These are phyloP conservation scores for Microcebus murinus DNA, from an alignment of 2,113 vertebrate species.

Conservation along the genomic window DNA sequence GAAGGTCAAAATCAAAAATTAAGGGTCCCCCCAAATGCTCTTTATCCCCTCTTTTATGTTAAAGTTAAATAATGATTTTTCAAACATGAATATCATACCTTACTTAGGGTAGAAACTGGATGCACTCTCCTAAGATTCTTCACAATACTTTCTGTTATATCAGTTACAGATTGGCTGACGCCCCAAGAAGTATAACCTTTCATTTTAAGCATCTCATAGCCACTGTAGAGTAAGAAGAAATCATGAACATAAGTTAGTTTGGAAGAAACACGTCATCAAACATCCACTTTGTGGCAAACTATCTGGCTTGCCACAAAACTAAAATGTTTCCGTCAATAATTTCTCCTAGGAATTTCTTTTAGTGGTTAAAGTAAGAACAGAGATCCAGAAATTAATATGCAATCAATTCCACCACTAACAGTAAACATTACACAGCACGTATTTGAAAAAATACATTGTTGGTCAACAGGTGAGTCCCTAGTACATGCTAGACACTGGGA, in stretches of 20 bases:
- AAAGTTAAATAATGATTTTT: conserved; percentile 17
- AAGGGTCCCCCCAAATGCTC: background rate
- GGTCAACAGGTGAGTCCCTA: background rate
- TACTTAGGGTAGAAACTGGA: conserved; percentile 88
- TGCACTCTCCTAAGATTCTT: conserved; percentile 90
- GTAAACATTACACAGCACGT: background rate
- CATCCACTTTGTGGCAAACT: background rate
- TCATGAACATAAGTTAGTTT: background rate
- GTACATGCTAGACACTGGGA: background rate
- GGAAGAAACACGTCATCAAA: background rate
- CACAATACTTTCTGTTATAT: conserved; percentile 88
- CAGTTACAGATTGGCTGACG: conserved; percentile 88
- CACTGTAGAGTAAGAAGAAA: conserved; percentile 77
- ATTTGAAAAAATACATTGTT: background rate
- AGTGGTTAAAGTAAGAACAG: conserved; percentile 3
- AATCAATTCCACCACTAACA: background rate
- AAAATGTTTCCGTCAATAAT: background rate
- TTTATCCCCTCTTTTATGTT: background rate
- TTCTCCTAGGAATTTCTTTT: background rate
- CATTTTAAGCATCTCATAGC: conserved; percentile 90
- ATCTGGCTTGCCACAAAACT: background rate
- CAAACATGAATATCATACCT: conserved; percentile 81
- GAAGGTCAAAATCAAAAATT: background rate
- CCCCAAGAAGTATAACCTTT: conserved; percentile 92
- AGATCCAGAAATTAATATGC: background rate